Percentiles rank a stretch among this genome's conserved stretches.
Evolutionary conservation across 1,140 invertebrate species (phyloP).

Genomic region (Aphelenchoides besseyi): DNA sequence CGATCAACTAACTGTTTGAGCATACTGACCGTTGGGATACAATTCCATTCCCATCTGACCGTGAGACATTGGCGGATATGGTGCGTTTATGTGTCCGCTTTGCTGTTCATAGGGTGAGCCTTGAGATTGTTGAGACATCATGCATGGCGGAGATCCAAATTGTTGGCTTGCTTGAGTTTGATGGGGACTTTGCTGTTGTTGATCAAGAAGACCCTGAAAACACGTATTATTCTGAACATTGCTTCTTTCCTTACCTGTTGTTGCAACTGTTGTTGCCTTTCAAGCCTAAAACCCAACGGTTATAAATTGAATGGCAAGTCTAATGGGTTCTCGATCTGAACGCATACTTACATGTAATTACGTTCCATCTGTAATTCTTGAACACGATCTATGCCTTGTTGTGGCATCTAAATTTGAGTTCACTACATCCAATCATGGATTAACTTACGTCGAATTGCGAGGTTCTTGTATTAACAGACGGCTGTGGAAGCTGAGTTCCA

Average conservation of each 20-base stretch:
- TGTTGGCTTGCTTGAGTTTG: constrained; percentile 11
- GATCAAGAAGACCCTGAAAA: constrained; percentile 24
- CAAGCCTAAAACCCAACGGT: no score
- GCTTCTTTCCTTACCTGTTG: constrained; percentile 11
- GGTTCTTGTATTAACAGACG: neutral
- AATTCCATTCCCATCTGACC: neutral
- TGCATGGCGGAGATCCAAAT: constrained; percentile 19
- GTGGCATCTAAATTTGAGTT: neutral
- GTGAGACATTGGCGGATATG: neutral
- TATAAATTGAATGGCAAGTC: no score
- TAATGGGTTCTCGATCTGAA: no score
- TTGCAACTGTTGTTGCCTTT: constrained; percentile 24
- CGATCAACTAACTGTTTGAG: neutral
- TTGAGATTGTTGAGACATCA: neutral
- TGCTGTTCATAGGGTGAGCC: neutral
- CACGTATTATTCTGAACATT: neutral
- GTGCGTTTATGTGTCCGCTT: neutral
- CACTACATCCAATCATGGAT: neutral
- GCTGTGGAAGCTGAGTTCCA: neutral
- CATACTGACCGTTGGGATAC: neutral
- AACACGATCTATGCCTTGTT: constrained; percentile 20
- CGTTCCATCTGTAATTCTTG: constrained; percentile 25
- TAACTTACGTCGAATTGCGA: constrained; percentile 3
- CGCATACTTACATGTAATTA: no score
- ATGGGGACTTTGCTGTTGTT: constrained; percentile 24